Conservation (phyloP, 1,140 invertebrate species). For the Zaprionus taronus region DNA sequence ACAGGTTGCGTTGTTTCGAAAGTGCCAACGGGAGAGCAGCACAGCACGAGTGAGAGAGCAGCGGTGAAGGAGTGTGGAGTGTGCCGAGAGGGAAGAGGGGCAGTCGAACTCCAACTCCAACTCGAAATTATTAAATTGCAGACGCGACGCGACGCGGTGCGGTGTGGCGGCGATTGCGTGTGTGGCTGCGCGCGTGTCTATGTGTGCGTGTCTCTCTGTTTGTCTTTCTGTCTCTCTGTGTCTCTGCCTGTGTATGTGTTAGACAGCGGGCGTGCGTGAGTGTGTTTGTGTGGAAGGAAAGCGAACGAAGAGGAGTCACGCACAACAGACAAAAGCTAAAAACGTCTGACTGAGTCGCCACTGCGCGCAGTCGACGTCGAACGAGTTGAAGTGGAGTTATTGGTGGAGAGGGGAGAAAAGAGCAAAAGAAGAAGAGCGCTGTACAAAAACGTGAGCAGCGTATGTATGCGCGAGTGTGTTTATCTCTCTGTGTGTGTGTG, state of each 20-base stretch:
- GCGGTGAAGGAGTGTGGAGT: constrained; percentile 13
- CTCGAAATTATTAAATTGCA: constrained; percentile 78
- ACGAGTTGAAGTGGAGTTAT: constrained; percentile 62
- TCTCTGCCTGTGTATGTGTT: constrained; percentile 10
- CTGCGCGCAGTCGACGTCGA: constrained; percentile 44
- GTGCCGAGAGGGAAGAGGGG: constrained; percentile 9
- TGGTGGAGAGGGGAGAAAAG: not conserved
- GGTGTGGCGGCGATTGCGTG: not conserved
- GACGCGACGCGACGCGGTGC: constrained; percentile 41
- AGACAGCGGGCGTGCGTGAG: not conserved
- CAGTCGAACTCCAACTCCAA: constrained; percentile 28
- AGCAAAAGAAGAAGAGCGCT: constrained; percentile 48
- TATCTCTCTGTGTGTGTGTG: constrained; percentile 14
- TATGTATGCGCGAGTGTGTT: constrained; percentile 28
- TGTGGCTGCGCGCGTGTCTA: constrained; percentile 12
- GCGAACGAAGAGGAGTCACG: constrained; percentile 60
- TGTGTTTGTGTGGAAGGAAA: constrained; percentile 16
- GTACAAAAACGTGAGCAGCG: constrained; percentile 54
- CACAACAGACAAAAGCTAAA: constrained; percentile 71
- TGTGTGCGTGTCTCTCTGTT: constrained; percentile 18
- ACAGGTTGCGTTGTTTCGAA: constrained; percentile 57
- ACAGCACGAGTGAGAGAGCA: constrained; percentile 23
- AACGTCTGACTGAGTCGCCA: constrained; percentile 55
- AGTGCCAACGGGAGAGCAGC: constrained; percentile 29
- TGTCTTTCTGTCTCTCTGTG: constrained; percentile 7